phyloP scores from a whole-genome alignment of 2,797 vertebrate species.

The Sparus aurata region DNA sequence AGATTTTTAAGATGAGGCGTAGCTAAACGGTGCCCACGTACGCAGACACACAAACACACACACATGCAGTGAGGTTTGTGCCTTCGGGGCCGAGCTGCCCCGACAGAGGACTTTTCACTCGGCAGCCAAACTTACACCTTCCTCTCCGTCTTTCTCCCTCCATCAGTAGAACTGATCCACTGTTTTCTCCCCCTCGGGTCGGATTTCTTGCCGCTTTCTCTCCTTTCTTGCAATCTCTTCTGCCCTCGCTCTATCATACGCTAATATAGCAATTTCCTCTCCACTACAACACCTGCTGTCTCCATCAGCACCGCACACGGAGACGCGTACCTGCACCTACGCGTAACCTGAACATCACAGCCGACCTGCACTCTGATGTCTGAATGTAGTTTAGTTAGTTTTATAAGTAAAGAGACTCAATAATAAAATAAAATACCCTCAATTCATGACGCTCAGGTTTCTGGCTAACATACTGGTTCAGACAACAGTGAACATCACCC shows the following conservation, averaged over 20 bases:
- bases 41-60: background rate
- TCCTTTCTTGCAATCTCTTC: constrained; percentile 37
- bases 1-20: constrained; percentile 27
- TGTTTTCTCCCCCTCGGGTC: constrained; percentile 52
- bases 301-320: constrained; percentile 25
- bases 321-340: background rate
- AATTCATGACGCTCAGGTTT: too few relatives aligned
- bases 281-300: constrained; percentile 47
- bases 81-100: constrained; percentile 41
- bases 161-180: constrained; percentile 41
- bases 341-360: constrained; percentile 2
- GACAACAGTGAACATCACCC: too few relatives aligned
- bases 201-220: constrained; percentile 26
- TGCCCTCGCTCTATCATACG: constrained; percentile 37
- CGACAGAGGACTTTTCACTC: constrained; percentile 57
- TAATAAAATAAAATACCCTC: too few relatives aligned
- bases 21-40: constrained; percentile 9
- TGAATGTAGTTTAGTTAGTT: background rate
- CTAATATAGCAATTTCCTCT: constrained; percentile 58
- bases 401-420: too few relatives aligned
- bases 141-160: constrained; percentile 33
- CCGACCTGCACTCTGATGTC: background rate
- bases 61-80: constrained; percentile 20
- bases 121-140: constrained; percentile 45
- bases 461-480: too few relatives aligned